Percentiles rank a stretch among this genome's conserved stretches.
Evolutionary conservation across 2,113 vertebrate genomes (phyloP).

Genomic region (Sakesphorus luctuosus): DNA sequence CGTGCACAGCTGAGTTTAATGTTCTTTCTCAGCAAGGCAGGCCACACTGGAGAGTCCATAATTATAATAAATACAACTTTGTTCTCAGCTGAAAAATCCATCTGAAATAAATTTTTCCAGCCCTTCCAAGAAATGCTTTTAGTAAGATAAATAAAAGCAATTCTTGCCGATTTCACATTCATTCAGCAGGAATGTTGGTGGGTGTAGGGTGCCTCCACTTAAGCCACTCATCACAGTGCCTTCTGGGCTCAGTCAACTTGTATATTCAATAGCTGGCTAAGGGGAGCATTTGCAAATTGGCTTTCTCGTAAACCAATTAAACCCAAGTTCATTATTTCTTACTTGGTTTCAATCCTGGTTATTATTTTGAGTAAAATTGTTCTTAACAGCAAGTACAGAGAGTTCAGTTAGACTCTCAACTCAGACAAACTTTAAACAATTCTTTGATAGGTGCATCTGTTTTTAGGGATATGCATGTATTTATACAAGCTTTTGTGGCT

Average conservation of each 20-base stretch:
- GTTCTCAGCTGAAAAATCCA: slow-evolving; percentile 64
- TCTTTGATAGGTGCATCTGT: slow-evolving; percentile 50
- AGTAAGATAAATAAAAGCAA: slow-evolving; percentile 68
- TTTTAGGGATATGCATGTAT: background rate
- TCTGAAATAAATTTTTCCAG: slow-evolving; percentile 65
- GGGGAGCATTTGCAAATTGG: slow-evolving; percentile 18
- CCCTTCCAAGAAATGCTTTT: slow-evolving; percentile 60
- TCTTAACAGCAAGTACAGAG: slow-evolving; percentile 20
- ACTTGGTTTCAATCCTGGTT: slow-evolving; percentile 9
- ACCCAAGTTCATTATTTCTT: slow-evolving; percentile 20
- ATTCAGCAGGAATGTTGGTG: slow-evolving; percentile 64
- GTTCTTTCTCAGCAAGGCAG: slow-evolving; percentile 62
- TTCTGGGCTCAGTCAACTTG: slow-evolving; percentile 50
- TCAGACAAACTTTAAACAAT: slow-evolving; percentile 1
- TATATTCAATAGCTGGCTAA: slow-evolving; percentile 53
- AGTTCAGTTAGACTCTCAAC: background rate
- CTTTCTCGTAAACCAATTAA: slow-evolving; percentile 35
- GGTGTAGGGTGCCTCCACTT: slow-evolving; percentile 67
- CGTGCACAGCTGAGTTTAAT: slow-evolving; percentile 57
- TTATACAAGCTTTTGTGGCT: slow-evolving; percentile 20
- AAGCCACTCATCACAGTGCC: slow-evolving; percentile 60
- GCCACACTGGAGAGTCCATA: slow-evolving; percentile 41
- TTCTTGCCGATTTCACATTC: slow-evolving; percentile 62
- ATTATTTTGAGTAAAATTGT: slow-evolving; percentile 22
- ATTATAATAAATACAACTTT: slow-evolving; percentile 67